Conservation (phyloP, 1,140 invertebrate genomes). For the Trachelipus rathkii region DNA sequence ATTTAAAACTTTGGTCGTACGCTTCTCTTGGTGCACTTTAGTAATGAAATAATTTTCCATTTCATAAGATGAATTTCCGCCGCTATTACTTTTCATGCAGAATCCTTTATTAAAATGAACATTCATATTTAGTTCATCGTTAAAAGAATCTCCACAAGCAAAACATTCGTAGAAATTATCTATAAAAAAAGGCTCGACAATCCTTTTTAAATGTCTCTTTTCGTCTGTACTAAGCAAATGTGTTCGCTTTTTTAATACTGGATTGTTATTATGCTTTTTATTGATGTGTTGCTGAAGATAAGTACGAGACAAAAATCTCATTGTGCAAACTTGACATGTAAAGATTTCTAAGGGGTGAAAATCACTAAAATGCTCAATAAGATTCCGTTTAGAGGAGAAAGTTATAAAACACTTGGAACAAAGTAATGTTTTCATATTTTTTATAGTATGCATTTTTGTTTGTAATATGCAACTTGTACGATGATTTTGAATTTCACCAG, state of each 20-base stretch:
- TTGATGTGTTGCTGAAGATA: background rate
- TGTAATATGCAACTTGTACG: background rate
- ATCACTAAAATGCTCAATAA: background rate
- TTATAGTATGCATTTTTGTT: background rate
- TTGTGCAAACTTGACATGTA: background rate
- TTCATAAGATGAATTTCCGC: background rate
- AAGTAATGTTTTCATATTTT: background rate
- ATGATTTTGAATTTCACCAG: background rate
- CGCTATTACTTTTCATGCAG: background rate
- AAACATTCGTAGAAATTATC: background rate
- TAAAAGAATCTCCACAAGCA: background rate
- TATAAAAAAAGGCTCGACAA: background rate
- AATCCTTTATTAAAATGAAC: background rate
- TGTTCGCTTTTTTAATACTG: background rate
- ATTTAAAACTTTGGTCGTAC: background rate
- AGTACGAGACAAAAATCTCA: background rate
- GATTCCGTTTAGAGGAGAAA: background rate
- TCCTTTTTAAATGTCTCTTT: background rate
- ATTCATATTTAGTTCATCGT: background rate
- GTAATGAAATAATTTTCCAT: background rate
- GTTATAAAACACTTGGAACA: background rate
- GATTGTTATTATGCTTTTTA: background rate
- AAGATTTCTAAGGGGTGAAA: background rate
- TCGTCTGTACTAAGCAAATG: background rate
- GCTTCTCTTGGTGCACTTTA: background rate